These are phyloP conservation scores for Andricus quercusramuli DNA, from an alignment of 2,888 invertebrate species.

Conservation along the genomic window DNA sequence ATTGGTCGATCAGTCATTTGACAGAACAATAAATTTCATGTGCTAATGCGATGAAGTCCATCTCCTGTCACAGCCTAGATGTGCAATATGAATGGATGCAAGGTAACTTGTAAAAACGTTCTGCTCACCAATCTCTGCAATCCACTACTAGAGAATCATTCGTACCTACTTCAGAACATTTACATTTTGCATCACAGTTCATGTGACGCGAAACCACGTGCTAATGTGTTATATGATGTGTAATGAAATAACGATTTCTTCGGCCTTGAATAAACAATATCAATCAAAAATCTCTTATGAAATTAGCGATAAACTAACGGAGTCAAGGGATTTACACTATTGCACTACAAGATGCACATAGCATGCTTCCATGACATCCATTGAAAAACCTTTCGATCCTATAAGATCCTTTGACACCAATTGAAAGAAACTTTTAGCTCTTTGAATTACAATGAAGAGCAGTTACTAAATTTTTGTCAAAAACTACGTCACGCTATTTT, in stretches of 20 bases:
- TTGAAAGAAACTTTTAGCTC: too few relatives aligned
- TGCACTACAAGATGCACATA: neutral
- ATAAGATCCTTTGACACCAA: too few relatives aligned
- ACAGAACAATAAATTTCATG: slow-evolving; percentile 18
- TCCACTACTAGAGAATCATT: slow-evolving; percentile 13
- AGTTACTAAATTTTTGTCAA: too few relatives aligned
- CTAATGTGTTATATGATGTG: slow-evolving; percentile 3
- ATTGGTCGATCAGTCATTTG: slow-evolving; percentile 8
- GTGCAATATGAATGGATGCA: neutral
- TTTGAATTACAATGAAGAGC: too few relatives aligned
- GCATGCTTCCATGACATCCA: neutral
- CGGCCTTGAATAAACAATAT: neutral
- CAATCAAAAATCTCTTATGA: slow-evolving; percentile 24
- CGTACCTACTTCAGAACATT: neutral
- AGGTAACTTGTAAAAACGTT: neutral
- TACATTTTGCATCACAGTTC: slow-evolving; percentile 7
- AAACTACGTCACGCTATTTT: too few relatives aligned
- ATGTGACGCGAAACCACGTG: slow-evolving; percentile 9
- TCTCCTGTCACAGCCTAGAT: slow-evolving; percentile 7
- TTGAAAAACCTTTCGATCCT: neutral
- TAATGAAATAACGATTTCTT: slow-evolving; percentile 26
- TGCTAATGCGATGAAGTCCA: slow-evolving; percentile 1
- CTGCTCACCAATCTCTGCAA: neutral
- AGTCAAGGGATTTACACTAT: neutral
- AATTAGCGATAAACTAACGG: neutral